A percentile compares a stretch with the other conserved stretches of the same genome.
phyloP scores from a whole-genome alignment of 2,113 vertebrate species.

The Circaetus cinerascens region DNA sequence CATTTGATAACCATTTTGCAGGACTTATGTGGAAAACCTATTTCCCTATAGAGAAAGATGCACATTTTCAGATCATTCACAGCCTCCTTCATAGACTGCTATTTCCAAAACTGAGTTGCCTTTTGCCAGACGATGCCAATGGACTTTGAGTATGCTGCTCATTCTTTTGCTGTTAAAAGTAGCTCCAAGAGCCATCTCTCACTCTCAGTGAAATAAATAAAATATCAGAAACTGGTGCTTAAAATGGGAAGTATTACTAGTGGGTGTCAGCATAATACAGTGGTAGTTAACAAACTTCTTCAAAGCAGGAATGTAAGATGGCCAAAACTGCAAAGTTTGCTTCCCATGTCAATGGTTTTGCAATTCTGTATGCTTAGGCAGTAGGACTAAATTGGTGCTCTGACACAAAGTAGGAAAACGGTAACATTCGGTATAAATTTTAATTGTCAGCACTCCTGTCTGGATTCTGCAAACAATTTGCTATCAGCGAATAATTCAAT shows the following conservation, averaged over 20 bases:
- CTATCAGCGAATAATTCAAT: constrained; percentile 35
- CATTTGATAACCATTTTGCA: background rate
- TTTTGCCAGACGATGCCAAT: background rate
- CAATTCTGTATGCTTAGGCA: background rate
- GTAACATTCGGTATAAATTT: background rate
- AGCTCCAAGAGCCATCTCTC: background rate
- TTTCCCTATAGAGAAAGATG: background rate
- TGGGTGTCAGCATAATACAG: background rate
- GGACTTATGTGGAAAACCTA: background rate
- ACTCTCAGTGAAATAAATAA: background rate
- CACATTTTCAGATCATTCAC: background rate
- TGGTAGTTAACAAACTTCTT: background rate
- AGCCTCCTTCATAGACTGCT: background rate
- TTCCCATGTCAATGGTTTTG: background rate
- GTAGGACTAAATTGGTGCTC: background rate
- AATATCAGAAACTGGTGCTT: background rate
- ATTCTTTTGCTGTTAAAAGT: background rate
- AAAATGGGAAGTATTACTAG: background rate
- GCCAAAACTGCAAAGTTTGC: background rate
- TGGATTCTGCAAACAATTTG: constrained; percentile 32
- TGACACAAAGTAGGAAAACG: background rate
- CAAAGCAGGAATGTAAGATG: background rate
- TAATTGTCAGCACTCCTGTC: constrained; percentile 25
- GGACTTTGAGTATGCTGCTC: background rate
- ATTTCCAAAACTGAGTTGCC: background rate